Evolutionary conservation across 2,113 vertebrate species (phyloP).

Genomic region (Bolborhynchus lineola): DNA sequence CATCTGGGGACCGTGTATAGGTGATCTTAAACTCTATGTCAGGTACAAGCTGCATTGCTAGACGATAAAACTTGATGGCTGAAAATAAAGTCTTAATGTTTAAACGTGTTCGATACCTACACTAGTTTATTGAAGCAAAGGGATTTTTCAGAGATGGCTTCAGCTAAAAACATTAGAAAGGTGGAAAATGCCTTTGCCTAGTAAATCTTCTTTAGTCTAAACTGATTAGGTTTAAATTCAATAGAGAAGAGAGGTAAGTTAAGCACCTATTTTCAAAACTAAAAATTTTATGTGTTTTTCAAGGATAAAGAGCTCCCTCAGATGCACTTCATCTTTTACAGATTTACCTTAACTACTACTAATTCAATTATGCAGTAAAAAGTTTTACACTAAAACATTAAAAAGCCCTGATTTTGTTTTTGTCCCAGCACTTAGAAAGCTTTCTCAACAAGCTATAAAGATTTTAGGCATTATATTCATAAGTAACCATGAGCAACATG

Average conservation of each 20-base stretch:
- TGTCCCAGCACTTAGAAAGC: not conserved
- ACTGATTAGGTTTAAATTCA: not conserved
- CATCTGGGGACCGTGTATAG: slow-evolving; percentile 88
- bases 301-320: not conserved
- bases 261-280: not conserved
- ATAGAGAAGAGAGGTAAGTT: not conserved
- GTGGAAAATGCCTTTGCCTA: not conserved
- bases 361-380: not conserved
- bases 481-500: not conserved
- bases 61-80: slow-evolving; percentile 99
- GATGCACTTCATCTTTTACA: not conserved
- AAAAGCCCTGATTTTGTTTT: not conserved
- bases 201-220: not conserved
- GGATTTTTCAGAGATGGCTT: not conserved
- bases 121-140: not conserved
- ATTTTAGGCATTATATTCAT: not conserved
- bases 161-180: not conserved
- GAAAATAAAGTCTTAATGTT: slow-evolving; percentile 66
- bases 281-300: not conserved
- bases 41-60: slow-evolving; percentile 97
- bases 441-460: not conserved
- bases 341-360: not conserved
- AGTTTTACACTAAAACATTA: not conserved
- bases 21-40: slow-evolving; percentile 98
- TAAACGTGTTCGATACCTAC: not conserved